Conservation (phyloP, 35 echinoderm and acorn worm species). For the Acanthaster planci region DNA sequence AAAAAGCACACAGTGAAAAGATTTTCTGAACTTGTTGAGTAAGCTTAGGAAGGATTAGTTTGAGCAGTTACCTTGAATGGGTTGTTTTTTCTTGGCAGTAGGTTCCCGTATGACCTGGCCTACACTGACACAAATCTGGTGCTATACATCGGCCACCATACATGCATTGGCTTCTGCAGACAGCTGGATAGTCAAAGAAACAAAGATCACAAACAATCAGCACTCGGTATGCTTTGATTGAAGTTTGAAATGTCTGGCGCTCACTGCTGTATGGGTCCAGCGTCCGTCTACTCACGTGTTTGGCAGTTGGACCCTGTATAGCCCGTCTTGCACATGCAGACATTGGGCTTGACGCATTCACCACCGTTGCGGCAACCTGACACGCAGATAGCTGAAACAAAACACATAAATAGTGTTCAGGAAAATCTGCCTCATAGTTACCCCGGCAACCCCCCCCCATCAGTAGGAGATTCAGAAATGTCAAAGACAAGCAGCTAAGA, state of each 20-base stretch:
- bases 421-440: neutral
- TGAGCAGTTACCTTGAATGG: neutral
- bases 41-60: too few relatives aligned
- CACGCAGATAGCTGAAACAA: slow-evolving; percentile 77
- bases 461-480: too few relatives aligned
- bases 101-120: slow-evolving; percentile 53
- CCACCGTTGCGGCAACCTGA: slow-evolving; percentile 87
- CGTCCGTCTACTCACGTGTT: slow-evolving; percentile 59
- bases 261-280: too few relatives aligned
- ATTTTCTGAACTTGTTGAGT: too few relatives aligned
- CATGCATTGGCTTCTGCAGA: slow-evolving; percentile 78
- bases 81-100: slow-evolving; percentile 53
- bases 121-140: slow-evolving; percentile 66
- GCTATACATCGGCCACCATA: slow-evolving; percentile 79
- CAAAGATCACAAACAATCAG: neutral
- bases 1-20: too few relatives aligned
- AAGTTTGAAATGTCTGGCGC: too few relatives aligned
- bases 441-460: too few relatives aligned
- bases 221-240: too few relatives aligned
- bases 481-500: too few relatives aligned
- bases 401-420: neutral
- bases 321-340: slow-evolving; percentile 76
- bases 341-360: slow-evolving; percentile 84
- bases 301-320: slow-evolving; percentile 77
- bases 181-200: slow-evolving; percentile 49